Conservation (phyloP, 35 echinoderm and acorn worm species). For the Heliocidaris tuberculata region DNA sequence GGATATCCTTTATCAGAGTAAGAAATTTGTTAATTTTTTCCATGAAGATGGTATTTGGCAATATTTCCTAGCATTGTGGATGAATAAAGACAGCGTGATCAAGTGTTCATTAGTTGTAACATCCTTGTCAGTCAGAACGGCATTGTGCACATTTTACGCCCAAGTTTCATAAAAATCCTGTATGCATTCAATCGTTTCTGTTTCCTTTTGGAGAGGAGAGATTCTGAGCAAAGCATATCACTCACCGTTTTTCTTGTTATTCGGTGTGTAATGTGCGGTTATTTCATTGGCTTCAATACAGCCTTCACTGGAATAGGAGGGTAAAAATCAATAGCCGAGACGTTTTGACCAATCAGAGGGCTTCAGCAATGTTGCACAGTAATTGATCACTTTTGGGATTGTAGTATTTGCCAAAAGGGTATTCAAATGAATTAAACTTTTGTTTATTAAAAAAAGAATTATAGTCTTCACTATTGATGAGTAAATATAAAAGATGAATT, state of each 20-base stretch:
- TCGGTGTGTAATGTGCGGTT: not conserved
- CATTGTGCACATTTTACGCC: too few species aligned
- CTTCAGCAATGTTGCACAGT: not conserved
- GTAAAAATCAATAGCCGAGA: not conserved
- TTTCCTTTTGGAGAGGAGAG: not conserved
- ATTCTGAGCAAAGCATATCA: conserved; percentile 25
- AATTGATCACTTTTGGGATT: not conserved
- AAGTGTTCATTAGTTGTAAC: not conserved
- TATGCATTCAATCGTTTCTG: not conserved
- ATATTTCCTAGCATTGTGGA: not conserved
- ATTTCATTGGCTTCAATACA: not conserved
- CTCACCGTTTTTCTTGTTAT: conserved; percentile 10
- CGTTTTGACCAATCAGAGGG: not conserved
- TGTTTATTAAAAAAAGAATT: too few species aligned
- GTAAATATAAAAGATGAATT: too few species aligned
- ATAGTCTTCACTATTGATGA: too few species aligned
- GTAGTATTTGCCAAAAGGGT: not conserved
- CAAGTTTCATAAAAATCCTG: not conserved
- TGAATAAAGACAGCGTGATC: not conserved
- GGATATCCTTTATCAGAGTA: too few species aligned
- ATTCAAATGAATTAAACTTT: not conserved
- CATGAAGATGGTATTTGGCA: not conserved
- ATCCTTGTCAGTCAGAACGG: not conserved
- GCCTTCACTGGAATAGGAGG: not conserved
- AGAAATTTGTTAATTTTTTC: too few species aligned